These are phyloP conservation scores for Radopholus similis DNA, from an alignment of 1,140 invertebrate genomes.

Conservation along the genomic window DNA sequence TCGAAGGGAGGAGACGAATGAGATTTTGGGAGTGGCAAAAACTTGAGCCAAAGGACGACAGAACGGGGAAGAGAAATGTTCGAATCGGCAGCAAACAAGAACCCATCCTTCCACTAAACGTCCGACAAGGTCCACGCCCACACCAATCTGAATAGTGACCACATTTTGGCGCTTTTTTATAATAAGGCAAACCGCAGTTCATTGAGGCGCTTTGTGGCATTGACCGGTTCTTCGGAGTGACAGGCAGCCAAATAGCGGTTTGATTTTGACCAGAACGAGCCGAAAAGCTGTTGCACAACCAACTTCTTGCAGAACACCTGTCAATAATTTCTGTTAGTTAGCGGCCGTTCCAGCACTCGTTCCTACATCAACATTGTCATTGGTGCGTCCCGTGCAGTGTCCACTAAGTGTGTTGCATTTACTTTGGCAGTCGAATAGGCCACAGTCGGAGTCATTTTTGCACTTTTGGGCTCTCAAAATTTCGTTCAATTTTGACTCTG, in stretches of 20 bases:
- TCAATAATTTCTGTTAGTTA: background rate
- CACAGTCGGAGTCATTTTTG: slow-evolving; percentile 44
- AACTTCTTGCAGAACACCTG: slow-evolving; percentile 58
- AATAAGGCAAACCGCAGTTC: slow-evolving; percentile 51
- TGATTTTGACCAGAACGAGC: slow-evolving; percentile 56
- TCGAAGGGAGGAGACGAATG: background rate
- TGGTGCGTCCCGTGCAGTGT: slow-evolving; percentile 41
- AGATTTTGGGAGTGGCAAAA: background rate
- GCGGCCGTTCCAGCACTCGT: too few species aligned
- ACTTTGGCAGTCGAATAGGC: slow-evolving; percentile 41
- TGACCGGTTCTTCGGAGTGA: slow-evolving; percentile 40
- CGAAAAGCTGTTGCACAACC: slow-evolving; percentile 49
- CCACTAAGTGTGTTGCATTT: slow-evolving; percentile 15
- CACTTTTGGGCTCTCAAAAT: slow-evolving; percentile 43
- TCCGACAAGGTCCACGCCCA: slow-evolving; percentile 58
- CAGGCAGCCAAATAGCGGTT: slow-evolving; percentile 57
- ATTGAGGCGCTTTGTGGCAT: slow-evolving; percentile 46
- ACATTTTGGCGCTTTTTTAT: too few species aligned
- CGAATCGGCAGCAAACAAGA: background rate
- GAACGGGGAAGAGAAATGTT: background rate
- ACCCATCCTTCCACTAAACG: slow-evolving; percentile 27
- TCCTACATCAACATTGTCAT: slow-evolving; percentile 58
- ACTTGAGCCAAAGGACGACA: background rate
- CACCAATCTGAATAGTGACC: too few species aligned
- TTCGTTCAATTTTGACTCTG: slow-evolving; percentile 44